A percentile compares a stretch with the other conserved stretches of the same genome.
Conservation (phyloP, 2,113 vertebrate species). For the Vulpes lagopus region DNA sequence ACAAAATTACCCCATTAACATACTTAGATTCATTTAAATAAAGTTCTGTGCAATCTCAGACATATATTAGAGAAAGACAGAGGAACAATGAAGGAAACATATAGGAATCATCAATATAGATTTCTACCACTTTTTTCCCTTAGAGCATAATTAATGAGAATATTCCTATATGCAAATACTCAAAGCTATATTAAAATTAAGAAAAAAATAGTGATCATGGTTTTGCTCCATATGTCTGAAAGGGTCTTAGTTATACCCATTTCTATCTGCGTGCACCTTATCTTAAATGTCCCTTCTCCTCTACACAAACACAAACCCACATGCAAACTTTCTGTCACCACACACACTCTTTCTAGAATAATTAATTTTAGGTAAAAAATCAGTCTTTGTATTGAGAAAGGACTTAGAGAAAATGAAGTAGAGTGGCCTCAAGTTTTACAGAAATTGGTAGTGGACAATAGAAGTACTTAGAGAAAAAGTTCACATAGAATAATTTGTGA, state of each 20-base stretch:
- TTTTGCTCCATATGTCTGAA: background rate
- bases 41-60: background rate
- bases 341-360: background rate
- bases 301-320: background rate
- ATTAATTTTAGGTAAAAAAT: background rate
- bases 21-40: background rate
- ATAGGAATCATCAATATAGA: background rate
- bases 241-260: background rate
- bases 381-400: background rate
- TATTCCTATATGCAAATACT: background rate
- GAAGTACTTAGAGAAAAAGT: background rate
- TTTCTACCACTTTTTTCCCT: background rate
- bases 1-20: background rate
- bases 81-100: background rate
- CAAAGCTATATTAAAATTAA: conserved; percentile 13
- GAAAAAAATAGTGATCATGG: background rate
- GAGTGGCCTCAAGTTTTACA: background rate
- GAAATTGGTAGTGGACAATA: background rate
- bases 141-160: background rate
- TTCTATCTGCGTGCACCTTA: background rate
- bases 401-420: background rate
- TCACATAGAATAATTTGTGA: background rate
- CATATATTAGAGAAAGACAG: background rate
- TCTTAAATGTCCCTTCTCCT: background rate
- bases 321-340: background rate